phyloP scores from a whole-genome alignment of 2,797 vertebrate species.

The Parambassis ranga region DNA sequence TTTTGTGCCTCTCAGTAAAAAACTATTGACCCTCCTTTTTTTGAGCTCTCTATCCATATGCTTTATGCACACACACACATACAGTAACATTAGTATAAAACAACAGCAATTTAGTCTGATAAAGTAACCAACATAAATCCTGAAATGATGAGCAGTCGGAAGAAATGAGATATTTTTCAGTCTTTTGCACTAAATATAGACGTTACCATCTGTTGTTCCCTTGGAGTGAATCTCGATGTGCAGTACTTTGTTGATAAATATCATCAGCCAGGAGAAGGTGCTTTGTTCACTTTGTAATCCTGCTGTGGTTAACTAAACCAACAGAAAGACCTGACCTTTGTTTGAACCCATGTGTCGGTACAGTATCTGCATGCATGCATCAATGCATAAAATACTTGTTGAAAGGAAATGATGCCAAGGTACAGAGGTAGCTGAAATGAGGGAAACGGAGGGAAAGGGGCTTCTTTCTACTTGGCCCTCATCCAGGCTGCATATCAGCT shows the following conservation, averaged over 20 bases:
- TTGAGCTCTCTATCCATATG: too few relatives aligned
- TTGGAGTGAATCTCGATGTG: constrained; percentile 32
- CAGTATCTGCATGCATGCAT: constrained; percentile 13
- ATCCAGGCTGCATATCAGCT: constrained; percentile 67
- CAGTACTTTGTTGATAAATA: constrained; percentile 45
- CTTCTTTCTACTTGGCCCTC: constrained; percentile 68
- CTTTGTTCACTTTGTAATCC: constrained; percentile 51
- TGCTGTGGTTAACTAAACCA: constrained; percentile 41
- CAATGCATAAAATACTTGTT: too few relatives aligned
- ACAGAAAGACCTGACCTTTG: constrained; percentile 45
- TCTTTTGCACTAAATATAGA: constrained; percentile 66
- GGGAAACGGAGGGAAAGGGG: constrained; percentile 55
- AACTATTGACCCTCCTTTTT: too few relatives aligned
- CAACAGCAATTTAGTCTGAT: too few relatives aligned
- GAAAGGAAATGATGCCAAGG: constrained; percentile 38
- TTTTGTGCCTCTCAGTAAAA: too few relatives aligned
- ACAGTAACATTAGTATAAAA: too few relatives aligned
- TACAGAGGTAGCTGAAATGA: constrained; percentile 41
- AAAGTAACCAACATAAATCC: too few relatives aligned
- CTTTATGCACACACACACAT: too few relatives aligned
- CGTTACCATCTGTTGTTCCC: constrained; percentile 58
- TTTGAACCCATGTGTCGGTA: constrained; percentile 22
- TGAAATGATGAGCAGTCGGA: constrained; percentile 43
- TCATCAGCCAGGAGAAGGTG: constrained; percentile 32
- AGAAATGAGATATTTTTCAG: constrained; percentile 62